Percentiles rank a stretch among this genome's conserved stretches.
These are phyloP conservation scores for Halcyon senegalensis DNA, from an alignment of 2,113 vertebrate genomes.

Conservation along the genomic window DNA sequence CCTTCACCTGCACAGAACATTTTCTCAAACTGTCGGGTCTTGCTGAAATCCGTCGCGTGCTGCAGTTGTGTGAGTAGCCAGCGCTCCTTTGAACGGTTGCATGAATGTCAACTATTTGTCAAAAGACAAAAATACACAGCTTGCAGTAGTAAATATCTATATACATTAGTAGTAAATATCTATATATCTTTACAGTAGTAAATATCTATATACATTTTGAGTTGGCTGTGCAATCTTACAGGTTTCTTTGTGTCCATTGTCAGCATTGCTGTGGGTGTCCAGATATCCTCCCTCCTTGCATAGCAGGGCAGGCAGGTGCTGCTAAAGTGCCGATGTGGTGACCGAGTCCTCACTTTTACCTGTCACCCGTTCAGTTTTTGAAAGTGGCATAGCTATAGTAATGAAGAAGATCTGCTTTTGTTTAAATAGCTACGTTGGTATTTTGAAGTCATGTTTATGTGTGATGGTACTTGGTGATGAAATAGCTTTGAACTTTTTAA, in stretches of 20 bases:
- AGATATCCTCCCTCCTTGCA: accelerated
- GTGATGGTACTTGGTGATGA: background rate
- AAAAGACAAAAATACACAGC: background rate
- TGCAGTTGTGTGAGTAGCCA: background rate
- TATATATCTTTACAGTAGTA: background rate
- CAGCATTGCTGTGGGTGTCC: background rate
- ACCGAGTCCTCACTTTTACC: background rate
- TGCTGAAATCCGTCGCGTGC: background rate
- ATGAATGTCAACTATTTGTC: background rate
- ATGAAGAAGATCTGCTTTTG: background rate
- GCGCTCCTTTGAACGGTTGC: background rate
- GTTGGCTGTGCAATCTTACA: background rate
- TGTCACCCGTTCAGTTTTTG: background rate
- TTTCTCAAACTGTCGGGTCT: background rate
- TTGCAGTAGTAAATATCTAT: background rate
- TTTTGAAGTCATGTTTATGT: background rate
- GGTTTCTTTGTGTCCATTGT: background rate
- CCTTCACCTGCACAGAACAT: background rate
- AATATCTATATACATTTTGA: background rate
- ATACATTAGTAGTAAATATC: background rate
- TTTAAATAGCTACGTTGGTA: background rate
- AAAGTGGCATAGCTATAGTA: background rate
- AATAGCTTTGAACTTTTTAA: background rate
- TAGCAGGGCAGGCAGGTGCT: too few relatives aligned
- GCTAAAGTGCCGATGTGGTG: accelerated